Percentiles rank a stretch among this genome's conserved stretches.
Conservation (phyloP, 2,113 vertebrate species). For the Leiothrix lutea region DNA sequence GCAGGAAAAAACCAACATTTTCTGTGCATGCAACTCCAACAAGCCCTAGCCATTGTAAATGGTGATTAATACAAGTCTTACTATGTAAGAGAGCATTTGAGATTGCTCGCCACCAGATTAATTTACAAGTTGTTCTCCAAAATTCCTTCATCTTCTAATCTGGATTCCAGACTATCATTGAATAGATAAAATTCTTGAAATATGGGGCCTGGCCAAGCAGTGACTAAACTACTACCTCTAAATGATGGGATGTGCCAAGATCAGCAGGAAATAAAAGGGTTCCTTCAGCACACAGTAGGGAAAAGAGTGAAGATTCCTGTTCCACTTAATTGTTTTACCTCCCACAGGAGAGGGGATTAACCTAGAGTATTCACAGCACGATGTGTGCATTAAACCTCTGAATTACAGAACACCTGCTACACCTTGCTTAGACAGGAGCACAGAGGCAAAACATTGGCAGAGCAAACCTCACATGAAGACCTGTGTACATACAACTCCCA, state of each 20-base stretch:
- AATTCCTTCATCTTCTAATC: neutral
- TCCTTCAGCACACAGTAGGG: neutral
- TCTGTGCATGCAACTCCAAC: neutral
- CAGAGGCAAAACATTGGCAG: neutral
- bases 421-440: neutral
- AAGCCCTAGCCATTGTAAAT: neutral
- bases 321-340: conserved; percentile 23
- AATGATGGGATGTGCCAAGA: neutral
- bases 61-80: neutral
- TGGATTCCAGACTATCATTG: neutral
- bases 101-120: neutral
- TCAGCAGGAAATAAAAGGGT: neutral
- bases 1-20: neutral
- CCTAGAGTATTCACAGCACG: neutral
- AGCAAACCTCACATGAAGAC: neutral
- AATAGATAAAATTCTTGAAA: neutral
- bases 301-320: neutral
- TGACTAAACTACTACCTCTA: neutral
- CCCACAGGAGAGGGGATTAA: conserved; percentile 28
- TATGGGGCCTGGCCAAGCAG: neutral
- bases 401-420: conserved; percentile 2
- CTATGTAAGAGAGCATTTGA: too few relatives aligned
- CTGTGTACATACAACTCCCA: neutral
- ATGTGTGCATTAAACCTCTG: neutral
- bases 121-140: neutral